A percentile compares a stretch with the other conserved stretches of the same genome.
Conservation (phyloP, 2,113 vertebrate species). For the Ameiurus melas region DNA sequence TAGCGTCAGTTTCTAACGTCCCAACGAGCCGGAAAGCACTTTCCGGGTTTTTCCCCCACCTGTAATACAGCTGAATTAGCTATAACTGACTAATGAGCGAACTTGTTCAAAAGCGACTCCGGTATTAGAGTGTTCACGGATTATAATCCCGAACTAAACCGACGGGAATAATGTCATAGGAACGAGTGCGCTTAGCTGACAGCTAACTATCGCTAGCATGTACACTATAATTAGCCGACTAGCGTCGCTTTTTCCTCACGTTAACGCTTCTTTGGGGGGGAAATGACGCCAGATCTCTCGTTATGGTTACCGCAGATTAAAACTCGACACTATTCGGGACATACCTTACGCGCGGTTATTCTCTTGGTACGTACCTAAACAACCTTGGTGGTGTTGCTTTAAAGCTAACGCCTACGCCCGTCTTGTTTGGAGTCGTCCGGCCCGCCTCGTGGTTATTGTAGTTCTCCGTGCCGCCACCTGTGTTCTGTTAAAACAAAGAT, state of each 20-base stretch:
- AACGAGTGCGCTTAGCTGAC: neutral
- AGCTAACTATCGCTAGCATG: slow-evolving; percentile 5
- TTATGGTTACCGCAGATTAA: too few relatives aligned
- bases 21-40: neutral
- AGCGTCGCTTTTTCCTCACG: neutral
- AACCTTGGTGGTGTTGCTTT: slow-evolving; percentile 74
- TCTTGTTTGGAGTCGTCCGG: neutral
- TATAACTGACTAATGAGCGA: neutral
- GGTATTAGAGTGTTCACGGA: neutral
- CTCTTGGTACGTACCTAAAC: slow-evolving; percentile 58
- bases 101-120: neutral
- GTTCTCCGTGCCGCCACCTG: slow-evolving; percentile 19
- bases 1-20: neutral
- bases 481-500: neutral
- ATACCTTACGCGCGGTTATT: slow-evolving; percentile 37
- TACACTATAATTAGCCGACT: slow-evolving; percentile 5
- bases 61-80: neutral
- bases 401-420: slow-evolving; percentile 49
- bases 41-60: neutral
- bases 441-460: slow-evolving; percentile 47
- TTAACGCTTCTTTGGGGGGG: neutral
- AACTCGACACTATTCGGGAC: neutral
- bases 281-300: neutral
- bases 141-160: neutral
- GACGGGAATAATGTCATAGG: too few relatives aligned